Percentiles rank a stretch among this genome's conserved stretches.
phyloP scores from a whole-genome alignment of 2,888 invertebrate genomes.

The Galerucella nymphaeae region DNA sequence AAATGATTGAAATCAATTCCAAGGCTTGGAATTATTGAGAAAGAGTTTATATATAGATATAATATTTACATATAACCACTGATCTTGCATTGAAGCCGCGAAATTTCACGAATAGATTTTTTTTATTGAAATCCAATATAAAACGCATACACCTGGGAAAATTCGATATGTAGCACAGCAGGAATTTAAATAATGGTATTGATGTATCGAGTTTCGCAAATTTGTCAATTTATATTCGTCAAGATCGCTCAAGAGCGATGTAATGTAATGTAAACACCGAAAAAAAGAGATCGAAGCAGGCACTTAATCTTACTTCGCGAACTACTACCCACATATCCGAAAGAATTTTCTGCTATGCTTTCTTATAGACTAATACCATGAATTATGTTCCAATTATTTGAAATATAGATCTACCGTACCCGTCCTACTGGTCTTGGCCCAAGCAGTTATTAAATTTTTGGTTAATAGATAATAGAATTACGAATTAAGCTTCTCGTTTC shows the following conservation, averaged over 20 bases:
- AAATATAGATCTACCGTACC: too few relatives aligned
- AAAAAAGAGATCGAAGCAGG: neutral
- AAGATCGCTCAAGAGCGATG: neutral
- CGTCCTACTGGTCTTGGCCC: too few relatives aligned
- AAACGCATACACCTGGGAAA: neutral
- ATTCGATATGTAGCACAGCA: neutral
- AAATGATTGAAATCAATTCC: too few relatives aligned
- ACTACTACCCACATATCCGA: neutral
- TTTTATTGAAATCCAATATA: neutral
- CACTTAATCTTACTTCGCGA: neutral
- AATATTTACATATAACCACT: too few relatives aligned
- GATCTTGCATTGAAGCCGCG: too few relatives aligned
- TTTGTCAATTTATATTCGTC: constrained; percentile 3
- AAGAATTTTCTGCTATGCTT: neutral
- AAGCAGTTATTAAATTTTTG: too few relatives aligned
- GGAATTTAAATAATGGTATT: constrained; percentile 1
- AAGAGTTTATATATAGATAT: too few relatives aligned
- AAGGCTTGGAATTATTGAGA: too few relatives aligned
- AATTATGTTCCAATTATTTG: too few relatives aligned
- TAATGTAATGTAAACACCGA: neutral
- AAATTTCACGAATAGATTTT: neutral
- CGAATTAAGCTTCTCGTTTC: too few relatives aligned
- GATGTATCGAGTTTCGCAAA: neutral
- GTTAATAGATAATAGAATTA: too few relatives aligned
- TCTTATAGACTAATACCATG: too few relatives aligned